These are phyloP conservation scores for Lasius fuliginosus DNA, from an alignment of 2,888 invertebrate species.

Conservation along the genomic window DNA sequence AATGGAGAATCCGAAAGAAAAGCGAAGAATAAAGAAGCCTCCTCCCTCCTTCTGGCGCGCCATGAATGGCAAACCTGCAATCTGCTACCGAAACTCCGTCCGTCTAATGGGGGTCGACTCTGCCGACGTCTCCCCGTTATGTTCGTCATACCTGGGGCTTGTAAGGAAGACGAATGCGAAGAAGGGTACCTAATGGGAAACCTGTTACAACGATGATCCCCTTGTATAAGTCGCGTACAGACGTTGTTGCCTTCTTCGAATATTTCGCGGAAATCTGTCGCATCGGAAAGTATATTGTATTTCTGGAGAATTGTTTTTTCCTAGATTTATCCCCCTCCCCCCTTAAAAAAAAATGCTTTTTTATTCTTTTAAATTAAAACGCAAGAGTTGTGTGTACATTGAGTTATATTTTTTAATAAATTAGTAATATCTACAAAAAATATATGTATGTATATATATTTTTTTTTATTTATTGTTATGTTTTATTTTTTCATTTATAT, in stretches of 20 bases:
- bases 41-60: constrained; percentile 43
- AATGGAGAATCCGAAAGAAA: constrained; percentile 73
- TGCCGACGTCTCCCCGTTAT: constrained; percentile 48
- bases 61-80: constrained; percentile 80
- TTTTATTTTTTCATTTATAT: background rate
- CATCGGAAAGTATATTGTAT: background rate
- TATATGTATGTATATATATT: background rate
- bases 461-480: background rate
- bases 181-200: constrained; percentile 62
- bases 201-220: constrained; percentile 25
- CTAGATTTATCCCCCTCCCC: background rate
- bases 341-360: background rate
- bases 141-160: background rate
- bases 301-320: background rate
- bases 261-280: background rate
- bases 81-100: constrained; percentile 75
- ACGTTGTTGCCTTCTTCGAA: constrained; percentile 5
- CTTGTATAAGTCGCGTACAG: background rate
- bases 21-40: constrained; percentile 70
- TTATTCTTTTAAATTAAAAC: background rate
- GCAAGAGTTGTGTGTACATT: background rate
- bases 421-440: background rate
- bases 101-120: constrained; percentile 71
- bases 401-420: background rate
- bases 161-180: constrained; percentile 36